Conservation (phyloP, 1,140 invertebrate species). For the Drosophila nigrodunni region DNA sequence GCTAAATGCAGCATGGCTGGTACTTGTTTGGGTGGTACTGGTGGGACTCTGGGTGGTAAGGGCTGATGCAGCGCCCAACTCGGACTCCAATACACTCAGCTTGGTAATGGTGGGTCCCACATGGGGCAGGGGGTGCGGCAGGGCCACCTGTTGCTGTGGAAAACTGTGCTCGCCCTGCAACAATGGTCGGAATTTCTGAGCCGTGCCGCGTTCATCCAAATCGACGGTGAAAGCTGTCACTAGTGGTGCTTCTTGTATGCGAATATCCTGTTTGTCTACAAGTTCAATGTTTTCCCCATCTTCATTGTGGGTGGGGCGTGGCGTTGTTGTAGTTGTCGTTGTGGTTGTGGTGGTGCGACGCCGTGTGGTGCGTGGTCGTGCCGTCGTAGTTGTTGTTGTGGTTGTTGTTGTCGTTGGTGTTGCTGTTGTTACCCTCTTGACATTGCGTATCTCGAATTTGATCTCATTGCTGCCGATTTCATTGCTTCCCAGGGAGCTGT, state of each 20-base stretch:
- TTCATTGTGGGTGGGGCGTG: slow-evolving; percentile 87
- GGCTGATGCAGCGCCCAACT: slow-evolving; percentile 41
- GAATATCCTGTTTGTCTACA: slow-evolving; percentile 89
- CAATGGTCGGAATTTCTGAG: slow-evolving; percentile 91
- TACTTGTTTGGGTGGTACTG: slow-evolving; percentile 53
- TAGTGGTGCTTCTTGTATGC: slow-evolving; percentile 91
- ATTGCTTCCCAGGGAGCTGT: slow-evolving; percentile 64
- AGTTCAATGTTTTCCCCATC: slow-evolving; percentile 88
- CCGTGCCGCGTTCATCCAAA: slow-evolving; percentile 90
- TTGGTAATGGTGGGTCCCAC: slow-evolving; percentile 79
- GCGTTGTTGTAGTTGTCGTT: slow-evolving; percentile 86
- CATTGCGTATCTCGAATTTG: slow-evolving; percentile 81
- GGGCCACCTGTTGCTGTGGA: slow-evolving; percentile 38
- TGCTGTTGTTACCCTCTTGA: slow-evolving; percentile 40
- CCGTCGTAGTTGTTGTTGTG: slow-evolving; percentile 80
- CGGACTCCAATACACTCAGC: slow-evolving; percentile 72
- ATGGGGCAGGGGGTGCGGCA: slow-evolving; percentile 72
- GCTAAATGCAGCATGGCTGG: slow-evolving; percentile 45
- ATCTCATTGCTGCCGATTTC: slow-evolving; percentile 78
- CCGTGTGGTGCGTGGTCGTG: slow-evolving; percentile 85
- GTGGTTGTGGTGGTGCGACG: slow-evolving; percentile 85
- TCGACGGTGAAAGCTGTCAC: slow-evolving; percentile 93
- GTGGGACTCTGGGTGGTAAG: slow-evolving; percentile 69
- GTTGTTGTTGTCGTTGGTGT: slow-evolving; percentile 80
- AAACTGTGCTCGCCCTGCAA: slow-evolving; percentile 84